Evolutionary conservation across 1,140 invertebrate genomes (phyloP).

Genomic region (Anagrus nilaparvatae): DNA sequence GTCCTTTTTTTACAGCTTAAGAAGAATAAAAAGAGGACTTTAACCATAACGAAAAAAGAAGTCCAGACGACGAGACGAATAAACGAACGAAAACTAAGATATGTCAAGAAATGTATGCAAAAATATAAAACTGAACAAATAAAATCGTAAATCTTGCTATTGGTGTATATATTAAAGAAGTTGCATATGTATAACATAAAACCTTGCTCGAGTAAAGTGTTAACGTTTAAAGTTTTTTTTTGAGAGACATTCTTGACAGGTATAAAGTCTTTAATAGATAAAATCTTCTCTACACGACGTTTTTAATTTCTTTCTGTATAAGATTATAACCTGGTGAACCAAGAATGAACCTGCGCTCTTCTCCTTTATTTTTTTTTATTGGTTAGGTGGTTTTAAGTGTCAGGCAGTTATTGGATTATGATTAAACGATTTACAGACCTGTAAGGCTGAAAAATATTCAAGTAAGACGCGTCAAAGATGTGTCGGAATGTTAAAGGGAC

Average conservation of each 20-base stretch:
- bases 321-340: too few species aligned
- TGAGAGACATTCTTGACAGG: conserved; percentile 25
- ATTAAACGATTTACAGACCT: conserved; percentile 37
- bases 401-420: conserved; percentile 44
- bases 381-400: conserved; percentile 40
- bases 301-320: too few species aligned
- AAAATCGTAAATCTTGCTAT: conserved; percentile 9
- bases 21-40: too few species aligned
- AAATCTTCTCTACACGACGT: too few species aligned
- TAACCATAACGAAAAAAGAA: not conserved
- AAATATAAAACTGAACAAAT: too few species aligned
- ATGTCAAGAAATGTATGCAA: too few species aligned
- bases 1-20: too few species aligned
- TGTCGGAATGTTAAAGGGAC: conserved; percentile 1
- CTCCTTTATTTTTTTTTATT: too few species aligned
- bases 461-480: too few species aligned
- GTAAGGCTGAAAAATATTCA: conserved; percentile 6
- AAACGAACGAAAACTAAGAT: conserved; percentile 2
- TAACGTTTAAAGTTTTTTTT: conserved; percentile 27
- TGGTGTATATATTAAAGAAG: too few species aligned
- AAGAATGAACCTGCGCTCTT: too few species aligned
- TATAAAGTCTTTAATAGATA: conserved; percentile 25
- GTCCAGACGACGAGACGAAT: not conserved
- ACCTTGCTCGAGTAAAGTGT: conserved; percentile 10
- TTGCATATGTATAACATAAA: not conserved